Percentiles rank a stretch among this genome's conserved stretches.
These are phyloP conservation scores for Gymnoscopelus microlampas DNA, from an alignment of 2,797 vertebrate genomes.

Conservation along the genomic window DNA sequence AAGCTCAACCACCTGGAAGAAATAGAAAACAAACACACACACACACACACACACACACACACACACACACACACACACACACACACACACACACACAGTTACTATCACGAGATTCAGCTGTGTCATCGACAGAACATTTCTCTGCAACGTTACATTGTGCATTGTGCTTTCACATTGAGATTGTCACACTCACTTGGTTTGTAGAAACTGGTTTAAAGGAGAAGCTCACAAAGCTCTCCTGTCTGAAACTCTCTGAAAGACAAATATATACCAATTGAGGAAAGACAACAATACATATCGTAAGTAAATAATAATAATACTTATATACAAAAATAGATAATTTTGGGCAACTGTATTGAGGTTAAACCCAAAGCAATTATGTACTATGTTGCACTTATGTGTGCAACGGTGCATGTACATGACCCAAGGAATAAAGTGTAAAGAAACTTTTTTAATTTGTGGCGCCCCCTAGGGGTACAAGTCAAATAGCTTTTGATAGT, in stretches of 20 bases:
- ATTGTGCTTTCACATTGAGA: not conserved
- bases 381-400: too few relatives aligned
- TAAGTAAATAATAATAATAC: too few relatives aligned
- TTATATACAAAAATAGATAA: too few relatives aligned
- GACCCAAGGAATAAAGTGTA: too few relatives aligned
- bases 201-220: constrained; percentile 71
- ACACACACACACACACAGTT: not conserved
- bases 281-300: constrained; percentile 2
- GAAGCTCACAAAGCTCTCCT: constrained; percentile 77
- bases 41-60: not conserved
- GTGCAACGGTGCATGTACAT: too few relatives aligned
- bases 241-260: constrained; percentile 80
- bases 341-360: too few relatives aligned
- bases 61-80: too few relatives aligned
- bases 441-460: too few relatives aligned
- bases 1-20: constrained; percentile 79
- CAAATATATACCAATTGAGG: not conserved
- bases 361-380: too few relatives aligned
- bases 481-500: too few relatives aligned
- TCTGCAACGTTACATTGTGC: not conserved
- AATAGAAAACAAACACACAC: constrained; percentile 24
- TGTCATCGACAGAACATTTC: not conserved
- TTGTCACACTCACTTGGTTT: constrained; percentile 74
- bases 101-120: too few relatives aligned
- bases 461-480: too few relatives aligned